These are phyloP conservation scores for Syngnathus scovelli DNA, from an alignment of 2,113 vertebrate genomes.

Conservation along the genomic window DNA sequence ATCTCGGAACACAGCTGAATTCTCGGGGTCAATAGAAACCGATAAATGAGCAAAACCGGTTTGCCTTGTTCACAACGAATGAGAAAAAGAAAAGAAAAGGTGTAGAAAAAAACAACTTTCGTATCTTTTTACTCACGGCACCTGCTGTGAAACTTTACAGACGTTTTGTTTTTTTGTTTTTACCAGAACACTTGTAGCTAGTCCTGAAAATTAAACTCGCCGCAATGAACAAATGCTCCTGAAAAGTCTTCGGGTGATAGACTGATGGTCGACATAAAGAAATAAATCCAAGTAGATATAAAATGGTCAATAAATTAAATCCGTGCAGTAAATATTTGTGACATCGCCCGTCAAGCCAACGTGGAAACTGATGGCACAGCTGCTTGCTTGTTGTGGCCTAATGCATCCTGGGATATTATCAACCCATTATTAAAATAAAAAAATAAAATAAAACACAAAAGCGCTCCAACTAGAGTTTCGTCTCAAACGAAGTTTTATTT, in stretches of 20 bases:
- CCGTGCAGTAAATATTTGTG: not conserved
- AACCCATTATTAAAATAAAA: not conserved
- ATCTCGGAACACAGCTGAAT: not conserved
- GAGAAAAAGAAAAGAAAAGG: not conserved
- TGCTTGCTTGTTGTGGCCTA: not conserved
- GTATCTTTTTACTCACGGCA: not conserved
- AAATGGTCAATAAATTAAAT: not conserved
- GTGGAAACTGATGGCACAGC: too few relatives aligned
- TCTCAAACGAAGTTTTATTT: not conserved
- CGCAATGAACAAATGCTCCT: not conserved
- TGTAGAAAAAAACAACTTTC: not conserved
- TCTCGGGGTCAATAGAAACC: not conserved
- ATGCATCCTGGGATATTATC: not conserved
- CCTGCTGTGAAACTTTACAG: not conserved
- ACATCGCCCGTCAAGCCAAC: not conserved
- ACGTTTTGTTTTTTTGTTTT: not conserved
- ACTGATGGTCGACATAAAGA: too few relatives aligned
- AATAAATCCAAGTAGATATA: not conserved
- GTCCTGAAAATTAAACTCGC: not conserved
- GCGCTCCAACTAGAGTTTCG: not conserved
- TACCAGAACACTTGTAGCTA: too few relatives aligned
- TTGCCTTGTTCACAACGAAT: not conserved
- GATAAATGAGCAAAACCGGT: not conserved
- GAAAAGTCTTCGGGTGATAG: not conserved
- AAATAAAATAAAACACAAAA: too few relatives aligned